Evolutionary conservation across 2,113 vertebrate genomes (phyloP).

Genomic region (Halichoeres trimaculatus): DNA sequence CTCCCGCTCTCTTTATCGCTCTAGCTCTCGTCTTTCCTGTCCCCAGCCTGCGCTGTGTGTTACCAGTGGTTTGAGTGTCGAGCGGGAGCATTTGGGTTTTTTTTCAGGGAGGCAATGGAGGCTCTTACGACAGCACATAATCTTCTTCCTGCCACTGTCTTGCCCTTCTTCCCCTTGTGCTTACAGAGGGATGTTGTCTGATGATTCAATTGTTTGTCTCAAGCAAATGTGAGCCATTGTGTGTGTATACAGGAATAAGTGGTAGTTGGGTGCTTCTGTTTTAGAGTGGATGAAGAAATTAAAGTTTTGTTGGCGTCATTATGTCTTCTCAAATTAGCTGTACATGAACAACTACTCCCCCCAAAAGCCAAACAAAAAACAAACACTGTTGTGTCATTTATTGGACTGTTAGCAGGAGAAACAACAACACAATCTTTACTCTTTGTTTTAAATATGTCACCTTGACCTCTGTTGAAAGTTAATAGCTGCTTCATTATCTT

Average conservation of each 20-base stretch:
- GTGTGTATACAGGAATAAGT: slow-evolving; percentile 8
- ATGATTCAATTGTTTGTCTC: slow-evolving; percentile 52
- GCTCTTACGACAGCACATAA: slow-evolving; percentile 49
- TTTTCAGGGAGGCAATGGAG: slow-evolving; percentile 32
- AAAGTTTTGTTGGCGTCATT: neutral
- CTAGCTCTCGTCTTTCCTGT: slow-evolving; percentile 5
- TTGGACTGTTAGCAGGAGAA: too few relatives aligned
- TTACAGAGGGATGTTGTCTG: slow-evolving; percentile 39
- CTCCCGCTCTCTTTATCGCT: slow-evolving; percentile 13
- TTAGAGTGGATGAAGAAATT: neutral
- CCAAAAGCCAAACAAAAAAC: too few relatives aligned
- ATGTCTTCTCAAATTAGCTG: neutral
- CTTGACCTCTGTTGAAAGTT: too few relatives aligned
- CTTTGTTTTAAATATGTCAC: too few relatives aligned
- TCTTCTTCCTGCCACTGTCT: slow-evolving; percentile 45
- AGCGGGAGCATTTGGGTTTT: slow-evolving; percentile 52
- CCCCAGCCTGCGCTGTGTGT: slow-evolving; percentile 18
- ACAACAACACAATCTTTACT: too few relatives aligned
- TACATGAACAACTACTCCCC: neutral
- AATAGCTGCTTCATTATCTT: too few relatives aligned
- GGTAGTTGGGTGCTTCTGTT: slow-evolving; percentile 10
- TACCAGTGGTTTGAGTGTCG: slow-evolving; percentile 49
- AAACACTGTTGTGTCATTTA: too few relatives aligned
- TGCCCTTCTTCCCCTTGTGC: slow-evolving; percentile 29
- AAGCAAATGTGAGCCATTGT: slow-evolving; percentile 33